Percentiles rank a stretch among this genome's conserved stretches.
phyloP scores from a whole-genome alignment of 1,140 invertebrate genomes.

The Dolichoris vasculosae region DNA sequence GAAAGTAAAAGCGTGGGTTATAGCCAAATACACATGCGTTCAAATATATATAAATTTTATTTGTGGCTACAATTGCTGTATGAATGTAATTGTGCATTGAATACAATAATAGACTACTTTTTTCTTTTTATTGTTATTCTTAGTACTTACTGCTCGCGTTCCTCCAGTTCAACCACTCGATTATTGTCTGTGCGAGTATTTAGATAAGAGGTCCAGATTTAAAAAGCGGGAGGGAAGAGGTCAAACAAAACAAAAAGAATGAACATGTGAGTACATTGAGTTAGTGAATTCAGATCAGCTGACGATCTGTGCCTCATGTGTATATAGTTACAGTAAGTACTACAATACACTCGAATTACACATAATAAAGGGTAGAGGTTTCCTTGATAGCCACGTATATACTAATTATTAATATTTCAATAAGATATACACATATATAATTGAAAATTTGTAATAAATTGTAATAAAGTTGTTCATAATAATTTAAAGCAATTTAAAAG shows the following conservation, averaged over 20 bases:
- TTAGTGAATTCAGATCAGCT: constrained; percentile 20
- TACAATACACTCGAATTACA: background rate
- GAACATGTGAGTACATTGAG: constrained; percentile 26
- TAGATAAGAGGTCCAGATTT: constrained; percentile 50
- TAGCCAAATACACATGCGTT: background rate
- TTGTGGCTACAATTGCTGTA: background rate
- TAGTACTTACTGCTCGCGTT: constrained; percentile 88
- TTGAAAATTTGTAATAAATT: background rate
- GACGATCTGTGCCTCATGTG: constrained; percentile 8
- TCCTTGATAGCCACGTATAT: too few relatives aligned
- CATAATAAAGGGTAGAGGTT: background rate
- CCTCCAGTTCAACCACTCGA: constrained; percentile 83
- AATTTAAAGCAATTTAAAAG: background rate
- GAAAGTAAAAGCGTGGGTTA: background rate
- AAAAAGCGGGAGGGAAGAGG: constrained; percentile 25
- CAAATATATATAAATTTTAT: background rate
- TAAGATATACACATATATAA: too few relatives aligned
- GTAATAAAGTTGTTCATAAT: background rate
- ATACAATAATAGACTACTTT: background rate
- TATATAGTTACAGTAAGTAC: background rate
- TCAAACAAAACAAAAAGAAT: constrained; percentile 42
- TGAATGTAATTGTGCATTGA: constrained; percentile 31
- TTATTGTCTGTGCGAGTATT: constrained; percentile 80
- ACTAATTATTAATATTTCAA: too few relatives aligned
- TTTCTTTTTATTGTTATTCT: constrained; percentile 12